Evolutionary conservation across 1,140 invertebrate genomes (phyloP), one percentile per base, ranked within the genome.

Genomic region (Aleiodes sp.): DNA sequence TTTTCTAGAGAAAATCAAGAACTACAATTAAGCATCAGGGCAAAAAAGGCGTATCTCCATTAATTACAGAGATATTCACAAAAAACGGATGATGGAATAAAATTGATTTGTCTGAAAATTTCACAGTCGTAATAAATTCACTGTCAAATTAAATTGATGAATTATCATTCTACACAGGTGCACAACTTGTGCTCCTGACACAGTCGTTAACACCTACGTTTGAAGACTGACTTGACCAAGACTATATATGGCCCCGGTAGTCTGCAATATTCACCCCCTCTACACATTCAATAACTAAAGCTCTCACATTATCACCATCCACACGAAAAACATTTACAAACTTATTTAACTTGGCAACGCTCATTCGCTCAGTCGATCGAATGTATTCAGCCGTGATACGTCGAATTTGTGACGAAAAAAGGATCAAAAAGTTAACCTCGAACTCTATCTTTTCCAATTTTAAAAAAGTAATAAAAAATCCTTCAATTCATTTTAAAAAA

Each of bases 201-300:
- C 33, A 72, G 65, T 41, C 16, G 41, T 9, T n/a, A 31, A 67
- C 43, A 67, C 59, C 69, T 65, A 70, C 62, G 37, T 63, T 14
- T 21, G 70, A 37, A 33, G n/a, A 60, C 65, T 41, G 65, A n/a
- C n/a, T n/a, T n/a, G n/a, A 62, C 72, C 75, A 76, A 75, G 71
- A 63, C 77, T 78, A 78, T 80, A 81, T 80, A 81, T 80, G 80
- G 78, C 46, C 29, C 70, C 70, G 26, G 46, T 21, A 52, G 6
- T 52, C 56, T 24, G 46, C 46, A 16, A 52, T 24, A 52, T 24
- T n/a, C 68, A 73, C 68, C 35, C 28, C 56, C 73, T 73, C 68
- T 35, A 2, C 28, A 14, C 63, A 26, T 10, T 28, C 19, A 14
- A 9, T 67, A 73, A 68, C 59, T 35, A 35, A 35, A 35, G 10